A percentile compares a stretch with the other conserved stretches of the same genome.
phyloP scores from a whole-genome alignment of 2,888 invertebrate genomes.

The Allophyes oxyacanthae region DNA sequence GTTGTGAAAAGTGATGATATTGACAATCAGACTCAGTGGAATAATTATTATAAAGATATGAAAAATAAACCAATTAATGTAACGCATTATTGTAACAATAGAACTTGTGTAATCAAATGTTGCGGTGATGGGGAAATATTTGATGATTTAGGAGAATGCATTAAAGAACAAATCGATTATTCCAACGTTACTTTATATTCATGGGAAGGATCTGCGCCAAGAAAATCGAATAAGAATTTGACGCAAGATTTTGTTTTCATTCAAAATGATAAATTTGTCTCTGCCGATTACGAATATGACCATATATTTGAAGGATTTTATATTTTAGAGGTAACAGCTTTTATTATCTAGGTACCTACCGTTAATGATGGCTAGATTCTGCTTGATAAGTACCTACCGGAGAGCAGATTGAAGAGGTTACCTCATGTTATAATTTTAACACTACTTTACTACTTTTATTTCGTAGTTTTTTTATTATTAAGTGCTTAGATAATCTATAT shows the following conservation, averaged over 20 bases:
- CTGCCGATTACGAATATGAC: not conserved
- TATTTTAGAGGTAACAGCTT: slow-evolving; percentile 26
- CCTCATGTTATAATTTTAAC: no score
- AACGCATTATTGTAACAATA: slow-evolving; percentile 2
- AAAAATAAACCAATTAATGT: slow-evolving; percentile 7
- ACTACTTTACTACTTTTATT: no score
- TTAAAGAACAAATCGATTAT: not conserved
- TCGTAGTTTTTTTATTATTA: no score
- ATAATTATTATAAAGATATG: slow-evolving; percentile 8
- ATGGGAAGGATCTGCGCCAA: slow-evolving; percentile 13
- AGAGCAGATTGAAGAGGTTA: no score
- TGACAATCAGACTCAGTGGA: slow-evolving; percentile 5
- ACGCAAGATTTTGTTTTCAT: slow-evolving; percentile 9
- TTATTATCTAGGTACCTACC: not conserved
- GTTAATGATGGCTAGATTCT: no score
- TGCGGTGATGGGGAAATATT: slow-evolving; percentile 17
- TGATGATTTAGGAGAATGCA: not conserved
- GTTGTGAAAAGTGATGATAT: slow-evolving; percentile 14
- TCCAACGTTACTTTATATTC: slow-evolving; percentile 17
- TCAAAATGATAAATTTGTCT: slow-evolving; percentile 4
- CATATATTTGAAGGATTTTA: not conserved
- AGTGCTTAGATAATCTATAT: no score
- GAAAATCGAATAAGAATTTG: not conserved
- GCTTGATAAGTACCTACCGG: no score
- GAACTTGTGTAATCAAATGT: slow-evolving; percentile 25